Base-by-base conservation (phyloP, 2,888 invertebrate genomes). In the Lycaena phlaeas region DNA sequence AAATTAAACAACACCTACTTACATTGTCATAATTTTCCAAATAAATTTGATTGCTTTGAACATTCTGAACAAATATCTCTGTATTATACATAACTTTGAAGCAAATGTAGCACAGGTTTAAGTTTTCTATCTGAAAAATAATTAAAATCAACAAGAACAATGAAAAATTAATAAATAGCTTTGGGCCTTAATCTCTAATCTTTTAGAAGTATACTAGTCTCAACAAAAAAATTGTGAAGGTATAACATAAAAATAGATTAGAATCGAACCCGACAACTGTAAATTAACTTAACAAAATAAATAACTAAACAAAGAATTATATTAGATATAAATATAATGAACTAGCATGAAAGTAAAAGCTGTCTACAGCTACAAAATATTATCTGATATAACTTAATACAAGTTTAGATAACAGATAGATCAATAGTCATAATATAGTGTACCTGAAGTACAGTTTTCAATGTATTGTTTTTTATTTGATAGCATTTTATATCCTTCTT, bases 391-490 rank as follows among this genome's bases (percentile, higher is more conserved):
- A 14, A 17, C 10, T 11, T 17, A 34, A 12, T 15, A 25, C 3
- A 9, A n/a, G n/a, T 15, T 26, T 14, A 40, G 28, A 12, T 9
- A 17, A 28, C 18, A 27, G 14, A 37, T 30, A 9, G 22, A 12
- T 14, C 36, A 3, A 7, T 22, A 5, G 18, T 2, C 17, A 9
- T 26, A 6, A 18, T 27, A 34, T 14, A 14, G 14, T n/a, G 49
- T 63, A 77, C 78, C 72, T 68, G 68, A 30, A 78, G 62, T 45
- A 69, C 45, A n/a, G 58, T 47, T 49, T 60, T 68, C 7, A 76
- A 47, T 15, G 57, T 44, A n/a, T 56, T 61, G 46, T 56, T 60
- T 45, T 57, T 51, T 25, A 76, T 46, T 31, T 51, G 45, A 44
- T 61, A 63, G 11, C 49, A 46, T n/a, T 59, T 49, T 36, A 70